A percentile compares a stretch with the other conserved stretches of the same genome.
Conservation (phyloP, 2,797 vertebrate species). For the Pseudotriccus pelzelni region DNA sequence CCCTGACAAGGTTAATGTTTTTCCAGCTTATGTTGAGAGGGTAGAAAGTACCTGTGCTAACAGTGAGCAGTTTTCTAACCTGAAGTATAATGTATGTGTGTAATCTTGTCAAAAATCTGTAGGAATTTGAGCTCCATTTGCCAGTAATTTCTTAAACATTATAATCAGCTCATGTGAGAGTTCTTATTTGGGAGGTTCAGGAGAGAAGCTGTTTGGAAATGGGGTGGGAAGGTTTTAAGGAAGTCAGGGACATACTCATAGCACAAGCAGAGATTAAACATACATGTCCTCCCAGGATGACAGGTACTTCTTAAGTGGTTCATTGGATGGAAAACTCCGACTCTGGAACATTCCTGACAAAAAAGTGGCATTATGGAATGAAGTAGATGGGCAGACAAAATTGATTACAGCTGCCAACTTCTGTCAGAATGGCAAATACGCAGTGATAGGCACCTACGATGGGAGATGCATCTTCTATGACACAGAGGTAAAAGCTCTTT, state of each 20-base stretch:
- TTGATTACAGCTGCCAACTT: conserved; percentile 98
- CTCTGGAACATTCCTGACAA: conserved; percentile 99
- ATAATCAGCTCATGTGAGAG: neutral
- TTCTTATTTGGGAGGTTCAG: neutral
- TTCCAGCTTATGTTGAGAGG: neutral
- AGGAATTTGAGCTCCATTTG: neutral
- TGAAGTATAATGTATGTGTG: neutral
- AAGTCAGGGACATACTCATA: neutral
- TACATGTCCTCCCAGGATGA: conserved; percentile 84
- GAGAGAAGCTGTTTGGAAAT: neutral
- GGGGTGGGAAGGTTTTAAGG: neutral
- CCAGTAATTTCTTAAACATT: neutral
- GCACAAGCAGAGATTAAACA: neutral
- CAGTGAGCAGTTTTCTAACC: neutral
- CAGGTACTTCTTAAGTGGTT: conserved; percentile 96
- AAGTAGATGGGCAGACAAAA: conserved; percentile 97
- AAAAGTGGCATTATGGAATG: conserved; percentile 98
- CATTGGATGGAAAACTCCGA: conserved; percentile 94
- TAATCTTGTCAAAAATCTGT: neutral
- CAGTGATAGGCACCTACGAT: conserved; percentile 96
- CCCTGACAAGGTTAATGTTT: neutral
- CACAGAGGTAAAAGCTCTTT: conserved; percentile 85
- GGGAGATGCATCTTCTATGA: conserved; percentile 99
- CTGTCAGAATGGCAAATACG: conserved; percentile 98
- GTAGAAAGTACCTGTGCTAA: neutral